A percentile compares a stretch with the other conserved stretches of the same genome.
Conservation (phyloP, 2,797 vertebrate species). For the Setipinna tenuifilis region DNA sequence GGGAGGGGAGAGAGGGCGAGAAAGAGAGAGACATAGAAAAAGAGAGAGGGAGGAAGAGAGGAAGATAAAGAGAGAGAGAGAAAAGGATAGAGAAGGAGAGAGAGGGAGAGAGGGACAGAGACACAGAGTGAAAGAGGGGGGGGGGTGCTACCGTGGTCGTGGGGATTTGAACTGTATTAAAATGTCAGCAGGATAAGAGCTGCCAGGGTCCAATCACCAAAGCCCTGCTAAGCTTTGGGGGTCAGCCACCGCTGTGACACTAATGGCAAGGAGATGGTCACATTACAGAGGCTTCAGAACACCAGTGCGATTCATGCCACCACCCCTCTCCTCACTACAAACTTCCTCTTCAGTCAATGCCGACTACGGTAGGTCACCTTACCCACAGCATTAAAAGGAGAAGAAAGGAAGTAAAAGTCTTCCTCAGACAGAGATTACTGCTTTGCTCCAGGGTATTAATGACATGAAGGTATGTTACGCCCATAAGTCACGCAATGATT, state of each 20-base stretch:
- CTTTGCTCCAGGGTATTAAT: neutral
- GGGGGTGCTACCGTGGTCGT: neutral
- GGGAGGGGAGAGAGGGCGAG: too few relatives aligned
- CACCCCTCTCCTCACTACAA: neutral
- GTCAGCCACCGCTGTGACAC: constrained; percentile 14
- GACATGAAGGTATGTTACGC: neutral
- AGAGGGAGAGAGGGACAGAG: neutral
- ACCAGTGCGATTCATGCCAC: neutral
- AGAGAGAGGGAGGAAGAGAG: too few relatives aligned
- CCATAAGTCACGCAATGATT: too few relatives aligned
- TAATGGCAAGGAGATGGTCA: constrained; percentile 18
- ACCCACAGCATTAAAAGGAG: neutral
- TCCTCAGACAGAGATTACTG: neutral
- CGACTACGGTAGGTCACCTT: neutral
- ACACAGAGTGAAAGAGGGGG: neutral
- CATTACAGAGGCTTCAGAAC: neutral
- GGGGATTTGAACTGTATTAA: constrained; percentile 49
- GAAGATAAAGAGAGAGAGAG: too few relatives aligned
- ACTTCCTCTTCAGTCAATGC: neutral
- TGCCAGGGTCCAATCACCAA: constrained; percentile 27
- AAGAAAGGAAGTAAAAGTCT: neutral
- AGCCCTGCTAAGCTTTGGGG: constrained; percentile 33
- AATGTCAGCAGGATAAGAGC: constrained; percentile 38
- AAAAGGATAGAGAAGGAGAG: neutral
- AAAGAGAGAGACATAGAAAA: too few relatives aligned